A percentile compares a stretch with the other conserved stretches of the same genome.
These are phyloP conservation scores for Protaetia brevitarsis DNA, from an alignment of 1,140 invertebrate genomes.

Conservation along the genomic window DNA sequence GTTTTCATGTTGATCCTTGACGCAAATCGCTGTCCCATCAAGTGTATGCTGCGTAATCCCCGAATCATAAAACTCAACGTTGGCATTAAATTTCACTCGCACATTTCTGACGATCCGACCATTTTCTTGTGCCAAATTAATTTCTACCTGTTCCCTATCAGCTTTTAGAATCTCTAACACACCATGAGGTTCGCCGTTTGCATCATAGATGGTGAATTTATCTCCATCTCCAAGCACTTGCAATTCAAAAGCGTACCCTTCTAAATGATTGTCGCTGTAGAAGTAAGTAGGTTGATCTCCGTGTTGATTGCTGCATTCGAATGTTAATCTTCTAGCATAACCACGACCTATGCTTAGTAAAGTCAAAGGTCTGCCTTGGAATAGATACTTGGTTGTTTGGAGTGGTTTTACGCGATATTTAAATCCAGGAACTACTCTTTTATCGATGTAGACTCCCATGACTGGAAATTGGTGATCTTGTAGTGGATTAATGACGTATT, in stretches of 20 bases:
- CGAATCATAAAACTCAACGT: conserved; percentile 65
- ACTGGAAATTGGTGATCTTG: conserved; percentile 65
- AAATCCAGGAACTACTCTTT: conserved; percentile 68
- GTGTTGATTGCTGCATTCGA: conserved; percentile 58
- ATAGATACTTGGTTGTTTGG: conserved; percentile 50
- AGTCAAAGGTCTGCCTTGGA: conserved; percentile 60
- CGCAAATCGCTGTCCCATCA: conserved; percentile 56
- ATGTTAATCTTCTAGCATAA: conserved; percentile 70
- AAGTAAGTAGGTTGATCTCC: conserved; percentile 71
- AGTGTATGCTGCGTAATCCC: conserved; percentile 57
- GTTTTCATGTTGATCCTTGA: conserved; percentile 50
- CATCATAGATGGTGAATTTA: conserved; percentile 67
- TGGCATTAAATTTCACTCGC: conserved; percentile 59
- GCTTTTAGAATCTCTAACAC: conserved; percentile 59
- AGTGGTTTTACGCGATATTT: conserved; percentile 66
- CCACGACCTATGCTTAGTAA: conserved; percentile 68
- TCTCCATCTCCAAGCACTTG: conserved; percentile 65
- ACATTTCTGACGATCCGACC: conserved; percentile 61
- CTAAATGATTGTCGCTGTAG: conserved; percentile 70
- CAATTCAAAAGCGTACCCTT: conserved; percentile 70
- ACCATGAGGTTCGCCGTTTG: conserved; percentile 57
- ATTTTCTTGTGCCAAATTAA: conserved; percentile 44
- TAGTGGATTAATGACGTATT: conserved; percentile 60
- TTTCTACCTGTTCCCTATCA: conserved; percentile 54
- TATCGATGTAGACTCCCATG: conserved; percentile 71